Evolutionary conservation across 2,888 invertebrate genomes (phyloP).

Genomic region (Drosophila mercatorum): DNA sequence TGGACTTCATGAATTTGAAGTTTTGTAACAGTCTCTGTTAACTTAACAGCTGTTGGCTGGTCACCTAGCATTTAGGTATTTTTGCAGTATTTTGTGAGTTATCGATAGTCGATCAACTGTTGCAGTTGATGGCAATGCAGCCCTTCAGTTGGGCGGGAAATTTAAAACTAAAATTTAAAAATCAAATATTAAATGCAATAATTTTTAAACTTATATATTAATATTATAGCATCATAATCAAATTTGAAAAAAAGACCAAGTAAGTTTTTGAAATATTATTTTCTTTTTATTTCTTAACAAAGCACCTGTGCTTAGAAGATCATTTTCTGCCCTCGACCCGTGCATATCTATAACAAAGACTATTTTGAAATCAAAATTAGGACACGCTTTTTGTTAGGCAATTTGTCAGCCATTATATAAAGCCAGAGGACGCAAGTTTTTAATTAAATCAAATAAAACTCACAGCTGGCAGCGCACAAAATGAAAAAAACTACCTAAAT

Average conservation of each 20-base stretch:
- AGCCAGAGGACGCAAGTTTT: constrained; percentile 43
- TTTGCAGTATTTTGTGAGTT: constrained; percentile 16
- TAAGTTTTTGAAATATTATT: no score
- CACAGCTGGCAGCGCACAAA: constrained; percentile 68
- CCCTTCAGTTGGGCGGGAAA: constrained; percentile 2
- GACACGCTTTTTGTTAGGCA: constrained; percentile 19
- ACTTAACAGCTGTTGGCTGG: constrained; percentile 7
- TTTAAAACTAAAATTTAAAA: not conserved
- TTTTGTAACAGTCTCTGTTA: constrained; percentile 16
- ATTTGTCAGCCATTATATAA: constrained; percentile 58
- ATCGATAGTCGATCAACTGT: constrained; percentile 14
- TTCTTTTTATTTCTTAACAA: not conserved
- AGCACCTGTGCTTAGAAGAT: no score
- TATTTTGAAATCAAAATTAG: not conserved
- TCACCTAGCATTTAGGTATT: constrained; percentile 10
- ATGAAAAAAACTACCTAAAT: constrained; percentile 39
- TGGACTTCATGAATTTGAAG: not conserved
- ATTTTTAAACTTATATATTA: no score
- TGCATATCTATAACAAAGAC: no score
- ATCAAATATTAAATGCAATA: not conserved
- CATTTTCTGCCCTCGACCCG: no score
- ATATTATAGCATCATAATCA: no score
- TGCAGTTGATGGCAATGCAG: not conserved
- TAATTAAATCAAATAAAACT: constrained; percentile 79
- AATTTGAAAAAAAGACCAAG: no score